Base-by-base conservation (phyloP, 2,797 vertebrate genomes). In the Phyllotis vaccarum region DNA sequence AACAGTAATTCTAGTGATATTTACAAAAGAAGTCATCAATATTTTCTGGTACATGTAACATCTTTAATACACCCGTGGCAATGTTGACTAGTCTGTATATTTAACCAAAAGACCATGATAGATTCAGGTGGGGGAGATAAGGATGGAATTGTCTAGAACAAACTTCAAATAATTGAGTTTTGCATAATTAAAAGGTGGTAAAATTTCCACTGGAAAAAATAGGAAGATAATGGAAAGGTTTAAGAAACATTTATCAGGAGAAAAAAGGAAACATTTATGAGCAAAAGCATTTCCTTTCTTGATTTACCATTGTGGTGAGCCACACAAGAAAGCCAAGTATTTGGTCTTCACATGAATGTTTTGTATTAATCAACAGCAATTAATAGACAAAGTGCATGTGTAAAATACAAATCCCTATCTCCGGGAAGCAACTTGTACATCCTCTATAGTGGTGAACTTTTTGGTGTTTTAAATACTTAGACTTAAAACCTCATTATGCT, bases 201-300 rank as follows among this genome's bases (percentile, higher is more conserved):
- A 92, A 93, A 95, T 92, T 93, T 62, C 75, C 60, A 54, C 1
- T 75, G 86, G 86, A 92, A 94, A 95, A 94, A 40, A 83, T 68
- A 82, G 68, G 27, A 94, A 78, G 52, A 58, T 88, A 95, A 60
- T 94, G 86, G 90, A 49, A 72, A 96, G 68, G 81, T 88, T 89
- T 96, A 64, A 52, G 56, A 31, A 76, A 62, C 86, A 89, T 60
- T 60, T 46, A 3, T 43, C 76, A 78, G 75, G 86, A 85, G 86
- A 92, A 16, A 52, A 97, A 86, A 58, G 52, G 52, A 54, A 88
- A 58, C 86, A 88, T 52, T 89, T 49, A 3, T 46, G 68, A 78
- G 78, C 85, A 86, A 95, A 95, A 97, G 80, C 22, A 34, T 11
- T 97, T 95, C 78, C 93, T 80, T 70, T 90, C 90, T 52, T 90